A percentile compares a stretch with the other conserved stretches of the same genome.
Conservation (phyloP, 2,888 invertebrate species). For the Chymomyza caudatula region DNA sequence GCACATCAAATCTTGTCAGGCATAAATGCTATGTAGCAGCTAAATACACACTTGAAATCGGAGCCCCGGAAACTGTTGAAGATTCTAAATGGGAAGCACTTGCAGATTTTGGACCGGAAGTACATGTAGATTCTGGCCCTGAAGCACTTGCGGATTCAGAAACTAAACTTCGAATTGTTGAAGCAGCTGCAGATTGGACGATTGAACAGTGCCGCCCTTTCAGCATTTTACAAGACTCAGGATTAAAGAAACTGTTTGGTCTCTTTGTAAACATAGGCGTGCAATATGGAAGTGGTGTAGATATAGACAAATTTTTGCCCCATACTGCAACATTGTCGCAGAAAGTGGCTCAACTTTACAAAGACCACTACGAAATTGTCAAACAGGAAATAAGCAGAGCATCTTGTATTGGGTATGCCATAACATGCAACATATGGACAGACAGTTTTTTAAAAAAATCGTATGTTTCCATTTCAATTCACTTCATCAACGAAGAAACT, state of each 20-base stretch:
- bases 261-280: constrained; percentile 18
- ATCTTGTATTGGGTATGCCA: constrained; percentile 15
- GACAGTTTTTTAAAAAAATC: constrained; percentile 28
- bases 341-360: constrained; percentile 20
- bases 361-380: constrained; percentile 9
- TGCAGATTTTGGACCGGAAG: too few species aligned
- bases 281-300: constrained; percentile 22
- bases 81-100: too few species aligned
- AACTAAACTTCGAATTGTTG: constrained; percentile 19
- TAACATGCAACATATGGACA: constrained; percentile 29
- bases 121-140: too few species aligned
- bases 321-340: constrained; percentile 22
- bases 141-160: background rate
- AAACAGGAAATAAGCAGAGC: constrained; percentile 16
- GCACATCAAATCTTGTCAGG: constrained; percentile 27
- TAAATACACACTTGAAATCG: constrained; percentile 4
- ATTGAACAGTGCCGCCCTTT: constrained; percentile 26
- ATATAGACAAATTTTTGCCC: constrained; percentile 21
- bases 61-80: background rate
- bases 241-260: constrained; percentile 9
- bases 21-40: constrained; percentile 13
- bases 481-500: constrained; percentile 30
- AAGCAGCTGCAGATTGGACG: constrained; percentile 7
- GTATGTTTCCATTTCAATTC: constrained; percentile 29
- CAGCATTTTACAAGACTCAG: constrained; percentile 27